Base-by-base conservation (phyloP, 1,140 invertebrate genomes). In the Cyclargus thomasi region DNA sequence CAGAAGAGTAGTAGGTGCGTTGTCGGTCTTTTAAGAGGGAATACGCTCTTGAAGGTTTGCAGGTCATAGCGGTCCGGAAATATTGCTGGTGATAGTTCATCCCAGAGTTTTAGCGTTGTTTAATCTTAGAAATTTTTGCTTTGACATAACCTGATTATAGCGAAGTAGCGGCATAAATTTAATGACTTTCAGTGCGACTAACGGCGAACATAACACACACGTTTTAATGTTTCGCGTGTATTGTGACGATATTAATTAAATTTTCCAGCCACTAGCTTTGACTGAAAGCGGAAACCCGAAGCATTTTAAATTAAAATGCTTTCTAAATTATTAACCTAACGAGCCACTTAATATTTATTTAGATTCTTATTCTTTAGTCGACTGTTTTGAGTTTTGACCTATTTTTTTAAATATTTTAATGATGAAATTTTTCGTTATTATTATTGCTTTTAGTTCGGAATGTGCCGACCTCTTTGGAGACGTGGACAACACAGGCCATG, bases 261-360 rank as follows among this genome's bases (percentile, higher is more conserved):
- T 59, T 59, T 59, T 20, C 55, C 16, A 55, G 53, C 16, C 55
- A 59, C 55, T 59, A 21, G 55, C 55, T 59, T 59, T 59, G 55
- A 21, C 20, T 59, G 21, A 55, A 59, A 59, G 10, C 4, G 8
- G 8, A 29, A 29, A 20, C n/a, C 55, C 20, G 14, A 59, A 59
- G 5, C 20, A 59, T 21, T 59, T 21, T 20, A 59, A 59, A 18
- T 22, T 20, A 20, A 20, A 20, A 21, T 59, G 55, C 55, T 20
- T 59, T 59, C 17, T 59, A 59, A 20, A 20, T 59, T 17, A 55
- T 55, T 11, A 59, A 59, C 39, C 2, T 16, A 8, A 47, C 39
- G 3, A 47, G 39, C 39, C 11, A 47, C 39, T 29, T 29, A 29
- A 29, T 29, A 29, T 29, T 29, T 47, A 47, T 47, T 47, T 47